These are phyloP conservation scores for Volucella bombylans DNA, from an alignment of 2,888 invertebrate genomes.

Conservation along the genomic window DNA sequence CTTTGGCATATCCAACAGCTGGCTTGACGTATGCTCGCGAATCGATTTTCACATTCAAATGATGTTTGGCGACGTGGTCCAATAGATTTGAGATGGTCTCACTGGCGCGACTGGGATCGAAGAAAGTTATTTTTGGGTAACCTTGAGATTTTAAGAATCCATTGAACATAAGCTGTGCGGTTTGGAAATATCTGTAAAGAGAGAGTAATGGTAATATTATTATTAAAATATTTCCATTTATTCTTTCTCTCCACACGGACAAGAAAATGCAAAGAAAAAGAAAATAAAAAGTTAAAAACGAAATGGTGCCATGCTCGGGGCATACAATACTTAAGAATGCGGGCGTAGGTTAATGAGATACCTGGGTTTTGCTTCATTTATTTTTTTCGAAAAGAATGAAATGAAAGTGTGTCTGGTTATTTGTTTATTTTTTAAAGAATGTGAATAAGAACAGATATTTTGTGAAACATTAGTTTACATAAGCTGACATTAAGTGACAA, in stretches of 20 bases:
- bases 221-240: constrained; percentile 11
- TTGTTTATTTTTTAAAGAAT: too few relatives aligned
- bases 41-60: constrained; percentile 88
- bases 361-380: not conserved
- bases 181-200: constrained; percentile 86
- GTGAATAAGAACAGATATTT: too few relatives aligned
- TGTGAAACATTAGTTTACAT: too few relatives aligned
- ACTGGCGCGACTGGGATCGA: constrained; percentile 87
- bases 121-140: constrained; percentile 87
- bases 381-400: constrained; percentile 11
- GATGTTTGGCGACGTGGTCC: constrained; percentile 87
- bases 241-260: not conserved
- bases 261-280: not conserved
- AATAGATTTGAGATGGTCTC: constrained; percentile 88
- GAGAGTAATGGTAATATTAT: constrained; percentile 54
- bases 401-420: constrained; percentile 42
- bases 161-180: constrained; percentile 88
- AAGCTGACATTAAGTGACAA: too few relatives aligned
- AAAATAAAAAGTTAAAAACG: constrained; percentile 42
- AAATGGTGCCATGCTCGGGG: constrained; percentile 31
- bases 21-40: constrained; percentile 90
- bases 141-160: constrained; percentile 90
- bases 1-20: constrained; percentile 88
- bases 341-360: constrained; percentile 16
- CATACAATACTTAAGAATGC: constrained; percentile 20